A percentile compares a stretch with the other conserved stretches of the same genome.
Evolutionary conservation across 2,113 vertebrate species (phyloP).

Genomic region (Furnarius figulus): DNA sequence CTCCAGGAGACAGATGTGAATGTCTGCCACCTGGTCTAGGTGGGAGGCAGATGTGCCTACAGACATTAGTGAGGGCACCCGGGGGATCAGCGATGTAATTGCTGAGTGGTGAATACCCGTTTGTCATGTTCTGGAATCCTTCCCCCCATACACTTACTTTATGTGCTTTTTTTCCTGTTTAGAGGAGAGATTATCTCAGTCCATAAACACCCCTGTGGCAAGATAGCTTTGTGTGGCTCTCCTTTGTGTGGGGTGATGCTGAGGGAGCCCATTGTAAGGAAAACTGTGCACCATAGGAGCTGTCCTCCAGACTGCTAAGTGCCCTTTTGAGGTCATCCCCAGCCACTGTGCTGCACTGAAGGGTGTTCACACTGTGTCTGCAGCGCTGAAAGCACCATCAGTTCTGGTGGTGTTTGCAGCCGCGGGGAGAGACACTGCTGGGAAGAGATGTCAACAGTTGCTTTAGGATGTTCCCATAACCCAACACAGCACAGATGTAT

Average conservation of each 20-base stretch:
- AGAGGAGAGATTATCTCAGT: background rate
- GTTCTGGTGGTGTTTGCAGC: background rate
- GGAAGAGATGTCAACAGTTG: background rate
- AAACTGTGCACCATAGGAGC: background rate
- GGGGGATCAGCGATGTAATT: background rate
- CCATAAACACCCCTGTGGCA: background rate
- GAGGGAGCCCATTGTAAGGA: background rate
- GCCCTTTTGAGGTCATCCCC: background rate
- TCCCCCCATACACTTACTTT: background rate
- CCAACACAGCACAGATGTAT: background rate
- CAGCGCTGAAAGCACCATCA: background rate
- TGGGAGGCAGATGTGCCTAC: background rate
- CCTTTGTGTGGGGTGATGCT: rapidly evolving
- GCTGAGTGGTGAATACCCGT: background rate
- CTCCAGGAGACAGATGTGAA: background rate
- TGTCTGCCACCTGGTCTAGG: rapidly evolving
- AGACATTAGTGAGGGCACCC: rapidly evolving
- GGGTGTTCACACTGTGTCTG: rapidly evolving
- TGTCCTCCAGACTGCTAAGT: background rate
- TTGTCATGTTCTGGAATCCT: background rate
- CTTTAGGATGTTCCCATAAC: background rate
- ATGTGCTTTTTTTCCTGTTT: background rate
- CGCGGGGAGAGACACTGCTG: background rate
- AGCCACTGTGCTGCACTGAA: background rate
- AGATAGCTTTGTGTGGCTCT: background rate